Evolutionary conservation across 2,888 invertebrate species (phyloP), one percentile per base, ranked within the genome.

Genomic region (Melanostoma mellinum): DNA sequence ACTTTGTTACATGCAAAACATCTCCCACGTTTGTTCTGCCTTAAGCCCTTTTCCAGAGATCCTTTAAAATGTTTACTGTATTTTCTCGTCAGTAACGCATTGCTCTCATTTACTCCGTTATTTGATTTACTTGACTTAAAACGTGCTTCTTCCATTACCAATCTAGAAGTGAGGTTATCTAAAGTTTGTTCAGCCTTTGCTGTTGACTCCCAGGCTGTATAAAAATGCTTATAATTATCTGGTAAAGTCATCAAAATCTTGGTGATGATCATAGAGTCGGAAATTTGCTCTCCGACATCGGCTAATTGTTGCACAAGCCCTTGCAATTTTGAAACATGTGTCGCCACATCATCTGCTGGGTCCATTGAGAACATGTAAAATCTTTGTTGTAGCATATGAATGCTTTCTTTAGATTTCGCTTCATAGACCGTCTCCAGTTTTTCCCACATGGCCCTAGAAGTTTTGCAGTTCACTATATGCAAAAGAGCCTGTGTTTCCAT

Each of bases 361-460:
- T 84, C 75, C 55, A 65, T 81, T 30, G 84, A 71, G 52, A 75
- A 81, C n/a, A 67, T 61, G 32, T 85, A 86, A 68, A 85, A 86
- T 5, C 86, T 52, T 55, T 89, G 88, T 55, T 88, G 89, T 0
- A 88, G 40, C 10, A 88, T 86, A 85, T 89, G 88, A 3, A 89
- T 74, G 44, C 79, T 88, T 2, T 87, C 87, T 20, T 87, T 87
- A 0, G 87, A 85, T 76, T 87, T 88, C 60, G 87, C 87, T 53
- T 89, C 89, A 63, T 87, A 89, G 0, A 89, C 50, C 4, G 52
- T 67, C 9, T 79, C 36, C 6, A 86, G 46, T 52, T 81, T 81
- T 9, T 10, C n/a, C 81, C 78, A 81, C 75, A 85, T 85, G 48
- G 63, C 58, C 6, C 36, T 60, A 1, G 79, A 55, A 38, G 61